Conservation (phyloP, 1,140 invertebrate genomes). For the Dolichoris vasculosae region DNA sequence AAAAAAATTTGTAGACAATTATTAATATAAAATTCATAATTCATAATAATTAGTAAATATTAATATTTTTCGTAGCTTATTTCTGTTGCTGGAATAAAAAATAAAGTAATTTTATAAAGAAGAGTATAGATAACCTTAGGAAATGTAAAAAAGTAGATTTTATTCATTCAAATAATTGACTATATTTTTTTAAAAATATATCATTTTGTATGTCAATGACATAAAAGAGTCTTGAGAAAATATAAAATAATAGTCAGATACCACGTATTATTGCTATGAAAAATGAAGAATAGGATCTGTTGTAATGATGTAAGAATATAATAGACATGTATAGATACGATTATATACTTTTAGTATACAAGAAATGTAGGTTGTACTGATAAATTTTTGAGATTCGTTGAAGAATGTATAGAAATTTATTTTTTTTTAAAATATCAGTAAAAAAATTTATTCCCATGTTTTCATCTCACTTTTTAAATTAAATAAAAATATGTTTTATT, state of each 20-base stretch:
- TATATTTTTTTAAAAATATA: background rate
- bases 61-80: too few relatives aligned
- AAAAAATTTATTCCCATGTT: background rate
- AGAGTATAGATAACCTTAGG: too few relatives aligned
- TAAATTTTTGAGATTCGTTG: background rate
- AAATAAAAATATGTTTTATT: background rate
- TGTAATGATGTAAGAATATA: background rate
- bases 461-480: too few relatives aligned
- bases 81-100: too few relatives aligned
- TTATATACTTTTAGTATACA: background rate
- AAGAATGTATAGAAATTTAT: too few relatives aligned
- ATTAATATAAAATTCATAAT: too few relatives aligned
- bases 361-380: background rate
- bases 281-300: background rate
- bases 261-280: background rate
- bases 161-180: background rate
- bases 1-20: background rate
- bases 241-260: slow-evolving; percentile 23
- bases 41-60: too few relatives aligned
- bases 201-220: background rate
- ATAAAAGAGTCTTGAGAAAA: background rate
- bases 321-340: background rate
- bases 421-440: too few relatives aligned
- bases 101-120: too few relatives aligned
- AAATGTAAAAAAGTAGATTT: too few relatives aligned